Evolutionary conservation across 2,113 vertebrate species (phyloP), one percentile per base, ranked within the genome.

Genomic region (Cairina moschata): DNA sequence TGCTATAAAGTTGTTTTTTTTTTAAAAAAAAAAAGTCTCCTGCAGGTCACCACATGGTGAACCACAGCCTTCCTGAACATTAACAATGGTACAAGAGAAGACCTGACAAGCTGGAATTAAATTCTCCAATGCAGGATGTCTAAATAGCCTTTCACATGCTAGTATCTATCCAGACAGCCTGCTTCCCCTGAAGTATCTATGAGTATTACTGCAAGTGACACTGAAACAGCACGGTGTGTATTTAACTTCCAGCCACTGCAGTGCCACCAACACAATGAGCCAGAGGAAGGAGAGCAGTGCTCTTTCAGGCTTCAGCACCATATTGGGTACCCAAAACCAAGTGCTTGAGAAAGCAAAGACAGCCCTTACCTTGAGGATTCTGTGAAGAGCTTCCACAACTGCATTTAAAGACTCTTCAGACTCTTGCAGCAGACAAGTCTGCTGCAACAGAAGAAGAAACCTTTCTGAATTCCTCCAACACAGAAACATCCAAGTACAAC

Each of bases 241-340:
- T 65, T 59, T 23, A 77, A 28, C 40, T 59, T 36, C 2, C 7
- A 55, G 54, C 58, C 72, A 52, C 34, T 55, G 34, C 17, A n/a
- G 13, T 54, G 31, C 31, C 36, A 21, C 44, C 13, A 34, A 36
- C 1, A 3, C 55, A 56, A 11, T 17, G 60, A 77, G 15, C 6
- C 60, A 29, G 8, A 52, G 10, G 1, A 8, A 17, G 18, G 32
- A 48, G 31, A 88, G 86, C n/a, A 26, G 4, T 17, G 5, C 18
- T 87, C 63, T 11, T 60, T 26, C 25, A 28, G 5, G 40, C 29
- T 36, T 46, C 52, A 72, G 22, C 32, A 8, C 22, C 25, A 42
- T 10, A 5, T 0, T n/a, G 15, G 25, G 13, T 1, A 34, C 8
- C 2, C 4, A 14, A 42, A 23, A 52, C 12, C n/a, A 3, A 32